Base-by-base conservation (phyloP, 2,113 vertebrate genomes). In the Coryphaenoides rupestris region DNA sequence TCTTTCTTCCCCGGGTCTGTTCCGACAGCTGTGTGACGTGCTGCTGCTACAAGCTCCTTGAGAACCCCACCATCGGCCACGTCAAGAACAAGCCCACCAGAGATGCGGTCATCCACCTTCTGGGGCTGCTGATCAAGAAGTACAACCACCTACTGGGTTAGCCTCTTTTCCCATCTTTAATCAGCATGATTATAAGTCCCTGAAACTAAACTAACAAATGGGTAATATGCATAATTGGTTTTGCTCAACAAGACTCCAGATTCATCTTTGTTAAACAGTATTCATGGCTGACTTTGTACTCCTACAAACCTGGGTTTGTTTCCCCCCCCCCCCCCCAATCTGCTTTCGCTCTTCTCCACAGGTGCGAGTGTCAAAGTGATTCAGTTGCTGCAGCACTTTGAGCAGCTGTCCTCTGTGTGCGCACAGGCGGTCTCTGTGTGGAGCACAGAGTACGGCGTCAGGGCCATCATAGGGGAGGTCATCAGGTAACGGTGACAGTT, bases 301-400 rank as follows among this genome's bases (percentile, higher is more conserved):
- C 33, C n/a, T n/a, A n/a, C n/a, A n/a, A 10, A 54, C 52, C 17
- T n/a, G 9, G 9, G 6, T 19, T 9, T 45, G n/a, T n/a, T n/a
- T n/a, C n/a, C n/a, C 14, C 22, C 9, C 21, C 19, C 28, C 21
- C 3, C 19, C 19, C 22, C 61, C 10, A 14, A 10, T 61, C 2
- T n/a, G n/a, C 7, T 53, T 70, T 14, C 50, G 16, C 55, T 19
- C 1, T 24, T 24, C 61, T 63, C 55, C 24, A 0, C 83, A 98
- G 96, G 89, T 82, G 94, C 93, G 3, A 92, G 92, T 53, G 89
- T 98, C 63, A 98, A 94, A 85, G 93, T 98, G 69, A 93, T 92
- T 0, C 95, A 96, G 89, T 82, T 98, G 87, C 80, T 98, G 55
- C 95, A 97, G 82, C 95, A 98, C 79, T 98, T 97, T 13, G 97